These are phyloP conservation scores for Tamias sibiricus DNA, from an alignment of 2,113 vertebrate species.

Conservation along the genomic window DNA sequence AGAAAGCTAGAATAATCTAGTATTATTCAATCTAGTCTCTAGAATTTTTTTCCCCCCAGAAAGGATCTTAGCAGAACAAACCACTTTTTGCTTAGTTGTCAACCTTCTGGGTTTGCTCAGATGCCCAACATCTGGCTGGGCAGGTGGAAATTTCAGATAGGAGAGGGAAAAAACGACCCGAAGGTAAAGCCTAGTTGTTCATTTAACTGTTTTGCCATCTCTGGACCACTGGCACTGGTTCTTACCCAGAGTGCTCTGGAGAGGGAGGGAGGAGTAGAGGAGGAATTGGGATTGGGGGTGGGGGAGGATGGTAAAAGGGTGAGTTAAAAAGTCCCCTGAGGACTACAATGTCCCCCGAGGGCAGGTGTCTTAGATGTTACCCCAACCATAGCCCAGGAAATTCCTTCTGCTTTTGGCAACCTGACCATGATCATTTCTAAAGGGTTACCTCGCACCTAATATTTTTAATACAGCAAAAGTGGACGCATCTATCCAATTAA, in stretches of 20 bases:
- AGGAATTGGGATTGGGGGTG: no score
- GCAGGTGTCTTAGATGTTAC: not conserved
- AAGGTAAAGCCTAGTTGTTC: not conserved
- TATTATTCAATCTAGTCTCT: not conserved
- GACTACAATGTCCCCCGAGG: not conserved
- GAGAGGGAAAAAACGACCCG: not conserved
- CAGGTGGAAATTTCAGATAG: not conserved
- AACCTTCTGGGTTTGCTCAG: not conserved
- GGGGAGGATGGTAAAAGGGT: no score
- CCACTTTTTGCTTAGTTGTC: not conserved
- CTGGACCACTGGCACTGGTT: no score
- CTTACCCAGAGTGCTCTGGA: no score
- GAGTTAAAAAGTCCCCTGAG: no score
- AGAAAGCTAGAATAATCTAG: not conserved
- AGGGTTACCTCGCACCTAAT: not conserved
- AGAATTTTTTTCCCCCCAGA: not conserved
- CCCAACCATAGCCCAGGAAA: not conserved
- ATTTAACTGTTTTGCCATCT: not conserved
- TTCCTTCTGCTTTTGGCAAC: not conserved
- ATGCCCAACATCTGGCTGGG: not conserved
- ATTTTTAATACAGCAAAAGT: not conserved
- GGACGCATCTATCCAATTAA: not conserved
- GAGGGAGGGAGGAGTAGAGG: not conserved
- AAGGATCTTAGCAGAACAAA: conserved; percentile 10
- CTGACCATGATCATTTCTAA: not conserved